Conservation (phyloP, 2,113 vertebrate genomes). For the Sinocyclocheilus rhinocerous region DNA sequence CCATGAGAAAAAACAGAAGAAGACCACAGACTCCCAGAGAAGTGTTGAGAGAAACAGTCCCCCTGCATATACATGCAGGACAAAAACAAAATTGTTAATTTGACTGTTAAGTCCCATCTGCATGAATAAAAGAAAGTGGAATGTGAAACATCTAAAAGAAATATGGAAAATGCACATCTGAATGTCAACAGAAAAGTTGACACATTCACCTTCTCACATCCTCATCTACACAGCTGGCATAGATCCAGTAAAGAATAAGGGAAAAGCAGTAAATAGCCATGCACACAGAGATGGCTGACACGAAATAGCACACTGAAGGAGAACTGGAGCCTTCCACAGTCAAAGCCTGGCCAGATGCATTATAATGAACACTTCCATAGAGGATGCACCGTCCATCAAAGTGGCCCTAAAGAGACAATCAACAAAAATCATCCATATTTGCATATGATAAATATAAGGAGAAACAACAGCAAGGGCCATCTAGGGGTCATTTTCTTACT, state of each 20-base stretch:
- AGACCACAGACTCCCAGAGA: constrained; percentile 65
- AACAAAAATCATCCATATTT: not conserved
- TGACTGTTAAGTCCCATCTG: not conserved
- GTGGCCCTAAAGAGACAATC: constrained; percentile 69
- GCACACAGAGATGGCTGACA: constrained; percentile 72
- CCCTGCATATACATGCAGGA: constrained; percentile 63
- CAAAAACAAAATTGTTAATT: not conserved
- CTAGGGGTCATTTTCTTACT: not conserved
- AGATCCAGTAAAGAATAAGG: constrained; percentile 78
- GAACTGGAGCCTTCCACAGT: constrained; percentile 64
- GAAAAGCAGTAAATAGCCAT: constrained; percentile 81
- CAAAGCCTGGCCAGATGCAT: constrained; percentile 60
- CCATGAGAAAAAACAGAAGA: constrained; percentile 81
- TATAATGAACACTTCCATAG: constrained; percentile 76
- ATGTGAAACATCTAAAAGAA: not conserved
- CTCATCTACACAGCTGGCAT: constrained; percentile 74
- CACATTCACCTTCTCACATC: constrained; percentile 72
- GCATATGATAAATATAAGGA: not conserved
- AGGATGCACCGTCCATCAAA: constrained; percentile 80
- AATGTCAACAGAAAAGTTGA: not conserved
- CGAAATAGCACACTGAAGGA: constrained; percentile 81
- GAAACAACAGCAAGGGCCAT: not conserved
- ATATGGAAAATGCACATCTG: too few species aligned
- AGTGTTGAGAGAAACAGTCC: constrained; percentile 68
- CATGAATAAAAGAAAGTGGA: not conserved